These are phyloP conservation scores for Drosophila kanapiae DNA, from an alignment of 1,140 invertebrate genomes.

Conservation along the genomic window DNA sequence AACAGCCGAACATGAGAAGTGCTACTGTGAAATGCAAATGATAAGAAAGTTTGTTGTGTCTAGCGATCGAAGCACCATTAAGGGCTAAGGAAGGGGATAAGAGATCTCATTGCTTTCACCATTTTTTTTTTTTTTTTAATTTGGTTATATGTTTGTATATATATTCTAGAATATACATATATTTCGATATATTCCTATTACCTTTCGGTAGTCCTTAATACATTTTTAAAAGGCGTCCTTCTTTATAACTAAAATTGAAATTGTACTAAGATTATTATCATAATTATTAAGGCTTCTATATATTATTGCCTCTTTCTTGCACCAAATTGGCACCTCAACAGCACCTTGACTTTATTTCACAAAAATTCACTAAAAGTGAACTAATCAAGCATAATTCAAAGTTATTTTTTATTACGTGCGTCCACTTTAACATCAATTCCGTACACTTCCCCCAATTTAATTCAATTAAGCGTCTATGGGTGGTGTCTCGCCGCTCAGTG, in stretches of 20 bases:
- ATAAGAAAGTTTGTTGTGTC: conserved; percentile 27
- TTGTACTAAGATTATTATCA: no score
- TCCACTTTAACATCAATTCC: conserved; percentile 68
- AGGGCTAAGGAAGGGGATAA: no score
- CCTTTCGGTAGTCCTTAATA: no score
- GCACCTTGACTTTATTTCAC: conserved; percentile 31
- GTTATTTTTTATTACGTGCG: conserved; percentile 55
- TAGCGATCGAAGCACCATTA: conserved; percentile 15
- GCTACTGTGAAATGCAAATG: conserved; percentile 26
- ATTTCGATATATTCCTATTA: no score
- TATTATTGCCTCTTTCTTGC: not conserved
- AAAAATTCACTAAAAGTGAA: conserved; percentile 16
- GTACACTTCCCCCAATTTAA: conserved; percentile 76
- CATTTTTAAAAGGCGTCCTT: not conserved
- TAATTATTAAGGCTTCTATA: not conserved
- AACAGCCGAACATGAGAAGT: conserved; percentile 48
- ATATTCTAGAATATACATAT: no score
- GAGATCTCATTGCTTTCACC: no score
- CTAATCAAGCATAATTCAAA: conserved; percentile 60
- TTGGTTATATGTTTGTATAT: no score
- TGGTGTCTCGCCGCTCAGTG: conserved; percentile 33
- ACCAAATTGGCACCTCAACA: conserved; percentile 45
- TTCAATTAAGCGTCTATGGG: conserved; percentile 73
- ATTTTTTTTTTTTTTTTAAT: no score
- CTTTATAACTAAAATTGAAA: not conserved